Evolutionary conservation across 2,113 vertebrate species (phyloP), one percentile per base, ranked within the genome.

Genomic region (Oxyruncus cristatus): DNA sequence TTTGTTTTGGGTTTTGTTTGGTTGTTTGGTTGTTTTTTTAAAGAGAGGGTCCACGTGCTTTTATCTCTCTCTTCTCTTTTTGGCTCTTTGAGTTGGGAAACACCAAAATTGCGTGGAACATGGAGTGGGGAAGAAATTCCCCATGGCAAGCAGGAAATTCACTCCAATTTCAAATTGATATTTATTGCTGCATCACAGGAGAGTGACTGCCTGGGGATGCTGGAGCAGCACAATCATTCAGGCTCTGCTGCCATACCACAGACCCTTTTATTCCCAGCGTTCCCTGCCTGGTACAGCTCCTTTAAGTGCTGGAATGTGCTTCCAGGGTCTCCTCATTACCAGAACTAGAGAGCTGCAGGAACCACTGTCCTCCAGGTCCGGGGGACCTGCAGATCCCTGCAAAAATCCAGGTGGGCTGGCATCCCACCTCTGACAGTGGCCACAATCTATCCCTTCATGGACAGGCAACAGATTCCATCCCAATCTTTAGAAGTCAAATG

Each of bases 341-440:
- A 50, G n/a, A 71, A 49, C 2, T 53, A 46, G 21, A 0, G 1
- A 44, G 17, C 20, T 68, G 33, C 2, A 2, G 19, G 28, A 23
- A 39, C 9, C 8, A 0, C 1, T 18, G 44, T 4, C 46, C 55
- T 82, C 18, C 20, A 42, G 28, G 9, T 75, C 27, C 28, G 26
- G 8, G 15, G 14, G 50, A 16, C 50, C 14, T 52, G 8, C 14
- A 28, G 50, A 52, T 52, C 5, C 28, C 11, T 81, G 61, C 8
- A n/a, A 58, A 71, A 15, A n/a, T 49, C 46, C 33, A 18, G 5
- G 20, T 52, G 46, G 35, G 44, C 27, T 85, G 41, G 21, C 11
- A 85, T 41, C 46, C n/a, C 3, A 6, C 23, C 22, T 72, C 72
- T 80, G 47, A 8, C 14, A 24, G 58, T 22, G 14, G 8, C 33